Base-by-base conservation (phyloP, 1,140 invertebrate genomes). In the Drosophila pectinifera region DNA sequence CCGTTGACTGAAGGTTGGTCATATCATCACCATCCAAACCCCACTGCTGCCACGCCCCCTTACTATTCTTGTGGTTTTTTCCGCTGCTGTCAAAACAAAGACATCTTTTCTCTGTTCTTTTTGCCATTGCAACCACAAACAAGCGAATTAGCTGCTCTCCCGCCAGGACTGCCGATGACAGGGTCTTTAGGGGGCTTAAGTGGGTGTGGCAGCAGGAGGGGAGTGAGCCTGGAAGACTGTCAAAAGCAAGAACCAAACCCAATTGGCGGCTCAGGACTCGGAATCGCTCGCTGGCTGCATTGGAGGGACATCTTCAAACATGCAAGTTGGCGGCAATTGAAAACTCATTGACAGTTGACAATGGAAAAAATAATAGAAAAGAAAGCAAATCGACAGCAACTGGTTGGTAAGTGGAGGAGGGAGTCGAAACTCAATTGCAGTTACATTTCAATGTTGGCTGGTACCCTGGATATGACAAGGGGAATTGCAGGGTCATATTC, bases 281-380 rank as follows among this genome's bases (percentile, higher is more conserved):
- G 75, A 57, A 67, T 61, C 51, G 68, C 34, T 31, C 38, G 20
- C 38, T 26, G 58, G 68, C 34, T 55, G 70, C 58, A 62, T 20
- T 24, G 16, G 38, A 56, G 51, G 31, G 48, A 54, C 54, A 74
- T 78, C 79, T 86, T 86, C 83, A 76, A 84, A 88, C 83, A 86
- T 88, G 83, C 84, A 88, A 83, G 79, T 86, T 88, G 83, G 83
- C 83, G 83, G 83, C 83, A 88, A 88, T 88, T 88, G 83, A 88
- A 88, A 88, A 84, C 83, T 86, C 83, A 88, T 88, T 88, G 83
- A 88, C 83, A 88, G 76, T 88, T 89, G 83, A 89, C 83, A 88
- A 88, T 73, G 59, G 83, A 77, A 77, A 55, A 77, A 77, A 77
- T 56, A 77, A 76, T 65, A 76, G 39, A 57, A 75, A 46, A 75